A percentile compares a stretch with the other conserved stretches of the same genome.
phyloP scores from a whole-genome alignment of 2,113 vertebrate species.

The Uropsilus gracilis region DNA sequence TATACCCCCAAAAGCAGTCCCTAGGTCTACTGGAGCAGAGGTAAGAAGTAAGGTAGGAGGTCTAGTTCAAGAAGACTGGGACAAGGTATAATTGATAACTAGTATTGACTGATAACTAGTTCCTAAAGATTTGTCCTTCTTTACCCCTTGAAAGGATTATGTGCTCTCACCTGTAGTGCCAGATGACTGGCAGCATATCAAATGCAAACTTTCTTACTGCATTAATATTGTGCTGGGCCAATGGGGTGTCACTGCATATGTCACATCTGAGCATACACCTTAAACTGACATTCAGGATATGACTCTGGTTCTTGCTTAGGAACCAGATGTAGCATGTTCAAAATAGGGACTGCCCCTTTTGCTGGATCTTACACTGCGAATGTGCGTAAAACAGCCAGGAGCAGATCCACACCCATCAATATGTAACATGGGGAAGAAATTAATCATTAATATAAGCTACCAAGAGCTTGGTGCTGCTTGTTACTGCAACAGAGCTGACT shows the following conservation, averaged over 20 bases:
- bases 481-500: background rate
- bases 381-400: background rate
- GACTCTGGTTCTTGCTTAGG: background rate
- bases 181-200: background rate
- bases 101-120: background rate
- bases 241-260: background rate
- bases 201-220: background rate
- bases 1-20: background rate
- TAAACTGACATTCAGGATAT: background rate
- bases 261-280: background rate
- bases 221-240: background rate
- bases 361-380: conserved; percentile 18
- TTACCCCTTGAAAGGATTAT: background rate
- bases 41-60: background rate
- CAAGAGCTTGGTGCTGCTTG: background rate
- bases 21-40: background rate
- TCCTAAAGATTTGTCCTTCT: background rate
- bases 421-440: background rate
- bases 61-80: background rate
- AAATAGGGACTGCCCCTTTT: background rate
- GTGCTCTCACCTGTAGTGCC: background rate
- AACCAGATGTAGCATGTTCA: background rate
- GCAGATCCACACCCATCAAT: background rate
- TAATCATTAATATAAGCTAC: background rate
- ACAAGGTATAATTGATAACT: background rate